Conservation (phyloP, 1,140 invertebrate species). For the Drosophila gunungcola region DNA sequence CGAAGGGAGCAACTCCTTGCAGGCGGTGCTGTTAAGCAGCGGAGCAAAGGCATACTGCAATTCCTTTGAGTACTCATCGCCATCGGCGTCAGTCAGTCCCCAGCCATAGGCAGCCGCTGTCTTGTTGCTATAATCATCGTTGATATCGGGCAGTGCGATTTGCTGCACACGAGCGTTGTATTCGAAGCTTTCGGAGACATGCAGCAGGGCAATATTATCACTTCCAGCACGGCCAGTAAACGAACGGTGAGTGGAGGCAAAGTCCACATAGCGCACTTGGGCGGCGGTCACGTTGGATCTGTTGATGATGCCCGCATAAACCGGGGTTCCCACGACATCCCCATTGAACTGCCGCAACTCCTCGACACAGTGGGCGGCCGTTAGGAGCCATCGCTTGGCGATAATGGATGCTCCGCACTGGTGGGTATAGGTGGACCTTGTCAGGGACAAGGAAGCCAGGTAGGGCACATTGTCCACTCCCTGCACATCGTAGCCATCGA, state of each 20-base stretch:
- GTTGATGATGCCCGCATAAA: conserved; percentile 73
- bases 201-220: conserved; percentile 75
- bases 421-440: conserved; percentile 85
- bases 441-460: conserved; percentile 86
- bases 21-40: conserved; percentile 48
- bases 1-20: conserved; percentile 52
- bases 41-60: conserved; percentile 75
- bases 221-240: conserved; percentile 70
- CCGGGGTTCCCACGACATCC: conserved; percentile 40
- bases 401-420: conserved; percentile 88
- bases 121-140: conserved; percentile 61
- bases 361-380: conserved; percentile 85
- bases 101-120: conserved; percentile 82
- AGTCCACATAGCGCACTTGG: conserved; percentile 72
- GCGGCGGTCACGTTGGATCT: conserved; percentile 56
- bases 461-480: conserved; percentile 86
- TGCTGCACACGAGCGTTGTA: conserved; percentile 61
- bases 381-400: conserved; percentile 87
- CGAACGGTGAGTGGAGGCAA: conserved; percentile 61
- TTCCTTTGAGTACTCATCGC: conserved; percentile 73
- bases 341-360: conserved; percentile 53
- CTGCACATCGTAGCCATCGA: conserved; percentile 68
- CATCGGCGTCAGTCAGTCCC: conserved; percentile 83
- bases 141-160: conserved; percentile 57
- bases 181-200: conserved; percentile 65